Base-by-base conservation (phyloP, 1,140 invertebrate species). In the Forficula auricularia region DNA sequence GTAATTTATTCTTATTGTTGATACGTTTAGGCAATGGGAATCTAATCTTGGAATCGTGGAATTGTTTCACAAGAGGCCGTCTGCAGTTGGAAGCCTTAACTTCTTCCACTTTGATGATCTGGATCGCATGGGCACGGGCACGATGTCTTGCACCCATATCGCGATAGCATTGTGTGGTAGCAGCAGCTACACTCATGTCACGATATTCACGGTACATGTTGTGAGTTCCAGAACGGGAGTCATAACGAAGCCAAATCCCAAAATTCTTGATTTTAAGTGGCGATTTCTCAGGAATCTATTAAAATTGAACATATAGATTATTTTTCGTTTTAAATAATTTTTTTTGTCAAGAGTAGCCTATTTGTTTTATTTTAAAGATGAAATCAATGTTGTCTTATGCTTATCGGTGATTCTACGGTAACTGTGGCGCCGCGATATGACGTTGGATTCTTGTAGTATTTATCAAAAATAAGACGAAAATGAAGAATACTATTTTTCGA, bases 161-260 rank as follows among this genome's bases (percentile, higher is more conserved):
- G 48, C 92, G 74, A 65, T 98, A 99, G 65, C 92, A 97, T 60
- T 96, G 88, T 16, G 95, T 98, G 3, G 99, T 92, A 38, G 94
- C 96, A 43, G 83, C 88, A 40, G 87, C 82, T 3, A 90, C 82
- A 33, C 85, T 87, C 50, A 98, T 66, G 62, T 98, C 96, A 51
- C 96, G 74, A 68, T 99, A 99, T 66, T 99, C 96, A 42, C 94
- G 75, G 79, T 98, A 98, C 92, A 98, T 98, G 70, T 99, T 99
- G 68, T 99, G 96, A 30, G 90, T 97, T 41, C 95, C 96, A 37
- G 91, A 96, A 43, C 96, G 73, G 1, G 94, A 98, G 57, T 98
- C 91, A 60, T 90, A 91, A 51, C 95, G 76, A 57, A 99, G 65
- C 94, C 94, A 99, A 54, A 98, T 91, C 49, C 95, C 96, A 66